A percentile compares a stretch with the other conserved stretches of the same genome.
Conservation (phyloP, 2,888 invertebrate species). For the Oasisia sp. region DNA sequence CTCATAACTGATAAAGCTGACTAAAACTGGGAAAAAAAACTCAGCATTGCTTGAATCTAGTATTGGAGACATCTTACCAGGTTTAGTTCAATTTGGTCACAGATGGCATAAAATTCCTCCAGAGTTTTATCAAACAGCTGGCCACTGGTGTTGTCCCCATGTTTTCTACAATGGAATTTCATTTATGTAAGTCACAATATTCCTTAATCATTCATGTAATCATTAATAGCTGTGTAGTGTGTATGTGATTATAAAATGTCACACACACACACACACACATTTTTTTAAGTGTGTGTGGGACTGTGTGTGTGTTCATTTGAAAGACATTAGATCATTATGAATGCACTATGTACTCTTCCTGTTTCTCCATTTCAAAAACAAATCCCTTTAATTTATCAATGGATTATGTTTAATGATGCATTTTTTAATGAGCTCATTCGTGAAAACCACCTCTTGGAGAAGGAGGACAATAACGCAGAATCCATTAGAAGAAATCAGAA, state of each 20-base stretch:
- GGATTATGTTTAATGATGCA: too few species aligned
- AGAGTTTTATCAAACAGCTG: slow-evolving; percentile 18
- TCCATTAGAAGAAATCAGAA: too few species aligned
- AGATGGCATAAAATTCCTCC: slow-evolving; percentile 93
- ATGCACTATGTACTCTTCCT: too few species aligned
- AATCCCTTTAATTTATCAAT: too few species aligned
- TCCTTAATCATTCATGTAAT: not conserved
- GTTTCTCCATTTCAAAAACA: too few species aligned
- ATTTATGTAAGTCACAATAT: not conserved
- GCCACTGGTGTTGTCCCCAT: not conserved
- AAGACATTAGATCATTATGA: too few species aligned
- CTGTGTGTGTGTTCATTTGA: too few species aligned
- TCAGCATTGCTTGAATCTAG: not conserved
- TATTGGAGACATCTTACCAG: slow-evolving; percentile 72
- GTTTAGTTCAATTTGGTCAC: slow-evolving; percentile 94
- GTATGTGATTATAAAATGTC: not conserved
- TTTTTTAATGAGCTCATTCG: too few species aligned
- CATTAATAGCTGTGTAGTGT: not conserved
- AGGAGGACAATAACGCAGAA: too few species aligned
- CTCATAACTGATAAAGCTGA: not conserved
- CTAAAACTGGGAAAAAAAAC: not conserved
- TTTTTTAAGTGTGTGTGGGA: too few species aligned
- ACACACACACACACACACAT: too few species aligned
- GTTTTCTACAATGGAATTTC: not conserved
- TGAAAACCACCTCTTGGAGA: too few species aligned